Base-by-base conservation (phyloP, 2,797 vertebrate species). In the Austrolebias charrua region DNA sequence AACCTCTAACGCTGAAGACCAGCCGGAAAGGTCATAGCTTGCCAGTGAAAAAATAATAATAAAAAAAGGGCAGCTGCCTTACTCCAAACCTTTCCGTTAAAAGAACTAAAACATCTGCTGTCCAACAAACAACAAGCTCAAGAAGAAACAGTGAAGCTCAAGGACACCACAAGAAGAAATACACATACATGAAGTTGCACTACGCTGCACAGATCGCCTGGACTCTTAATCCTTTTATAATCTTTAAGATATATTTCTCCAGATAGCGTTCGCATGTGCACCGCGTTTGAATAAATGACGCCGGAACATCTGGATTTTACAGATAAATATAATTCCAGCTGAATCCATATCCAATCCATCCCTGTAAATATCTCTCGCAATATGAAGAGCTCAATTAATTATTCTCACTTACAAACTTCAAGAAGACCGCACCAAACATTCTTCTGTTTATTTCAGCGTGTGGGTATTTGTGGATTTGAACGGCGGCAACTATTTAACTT, bases 281-380 rank as follows among this genome's bases (percentile, higher is more conserved):
- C 71, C 81, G 63, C 10, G 56, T 71, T 75, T 81, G 81, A 61
- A 55, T 44, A 68, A 69, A 63, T 73, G 66, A 72, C 45, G 72
- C 71, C 69, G 72, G 63, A 69, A 73, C 72, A 73, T 83, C 77
- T 82, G 75, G 70, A 79, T 77, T 75, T 73, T 55, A 85, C 79
- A 69, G 67, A 79, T 72, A 82, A 82, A 84, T 83, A 73, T 68
- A 74, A 89, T 82, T 86, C 78, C 71, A 75, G 53, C 58, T 73
- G 77, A 86, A 85, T 60, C 63, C 64, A n/a, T 55, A 70, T 85
- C 79, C 86, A 84, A 83, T 90, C 77, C 79, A 84, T 75, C 80
- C 71, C 71, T 60, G 56, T 59, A 79, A 62, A 75, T 64, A 79
- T 79, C 71, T 80, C 77, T 77, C 57, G 70, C 74, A 84, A 86